A percentile compares a stretch with the other conserved stretches of the same genome.
These are phyloP conservation scores for Antechinus stuartii DNA, from an alignment of 2,113 vertebrate genomes.

Conservation along the genomic window DNA sequence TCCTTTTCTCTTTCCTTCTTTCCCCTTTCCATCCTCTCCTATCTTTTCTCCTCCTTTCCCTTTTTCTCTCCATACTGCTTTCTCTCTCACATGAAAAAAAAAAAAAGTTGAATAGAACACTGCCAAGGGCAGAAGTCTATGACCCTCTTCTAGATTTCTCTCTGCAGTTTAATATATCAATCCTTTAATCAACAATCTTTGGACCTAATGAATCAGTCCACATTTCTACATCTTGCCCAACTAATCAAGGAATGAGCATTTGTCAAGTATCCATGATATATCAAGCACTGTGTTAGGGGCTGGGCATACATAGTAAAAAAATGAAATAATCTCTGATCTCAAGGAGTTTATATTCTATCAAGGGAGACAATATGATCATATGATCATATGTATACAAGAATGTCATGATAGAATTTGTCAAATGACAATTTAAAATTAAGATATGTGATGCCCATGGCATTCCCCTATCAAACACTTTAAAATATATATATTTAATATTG, in stretches of 20 bases:
- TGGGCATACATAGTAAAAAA: neutral
- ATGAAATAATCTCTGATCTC: neutral
- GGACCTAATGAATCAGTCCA: neutral
- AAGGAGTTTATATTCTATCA: neutral
- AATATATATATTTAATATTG: neutral
- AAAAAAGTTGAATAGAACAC: neutral
- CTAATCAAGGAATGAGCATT: neutral
- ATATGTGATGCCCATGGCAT: neutral
- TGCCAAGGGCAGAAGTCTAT: neutral
- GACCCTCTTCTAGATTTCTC: neutral
- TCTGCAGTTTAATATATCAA: neutral
- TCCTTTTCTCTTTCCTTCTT: too few species aligned
- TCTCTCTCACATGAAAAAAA: neutral
- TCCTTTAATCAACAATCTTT: neutral
- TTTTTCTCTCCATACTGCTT: too few species aligned
- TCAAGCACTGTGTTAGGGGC: too few species aligned
- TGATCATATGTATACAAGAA: neutral
- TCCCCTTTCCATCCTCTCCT: too few species aligned
- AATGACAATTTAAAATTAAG: neutral
- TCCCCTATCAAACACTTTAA: neutral
- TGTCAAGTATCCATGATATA: too few species aligned
- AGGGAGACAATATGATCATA: neutral
- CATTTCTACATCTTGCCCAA: neutral
- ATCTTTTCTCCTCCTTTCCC: too few species aligned
- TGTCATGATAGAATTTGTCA: neutral